Evolutionary conservation across 2,113 vertebrate genomes (phyloP), one percentile per base, ranked within the genome.

Genomic region (Nymphicus hollandicus): DNA sequence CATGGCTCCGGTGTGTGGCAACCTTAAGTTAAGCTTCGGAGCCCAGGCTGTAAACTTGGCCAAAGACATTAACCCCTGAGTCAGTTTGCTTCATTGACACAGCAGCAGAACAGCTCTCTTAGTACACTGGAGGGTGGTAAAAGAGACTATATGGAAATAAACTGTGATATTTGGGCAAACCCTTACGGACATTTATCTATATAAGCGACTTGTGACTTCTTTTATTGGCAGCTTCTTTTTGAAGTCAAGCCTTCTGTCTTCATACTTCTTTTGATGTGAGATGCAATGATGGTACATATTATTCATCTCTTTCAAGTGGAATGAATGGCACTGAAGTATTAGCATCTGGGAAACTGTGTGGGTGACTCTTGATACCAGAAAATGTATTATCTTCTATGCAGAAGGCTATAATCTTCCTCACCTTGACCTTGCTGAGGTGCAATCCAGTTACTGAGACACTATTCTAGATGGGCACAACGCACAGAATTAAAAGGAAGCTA

Each of bases 281-380:
- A 37, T 52, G 49, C 29, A 50, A 11, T 24, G n/a, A 37, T 8
- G 4, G 17, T 9, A 7, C 0, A 0, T 29, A 8, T 17, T 63
- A 25, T 43, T 41, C 39, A 8, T 31, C 35, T 89, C 64, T 31
- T 87, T 37, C 20, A 37, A 18, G 11, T 49, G 28, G 58, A 41
- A 28, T 49, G 22, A 41, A 15, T 13, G 22, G 13, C 24, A 23
- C 64, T 31, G 66, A 74, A 66, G 12, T 25, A 25, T 66, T 58
- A 69, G 15, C 2, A 1, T 29, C 44, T 80, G 63, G 49, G 55
- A 56, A 86, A 52, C 4, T 33, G 10, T 24, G 50, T 4, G 1
- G 46, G 22, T 58, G 50, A 46, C 11, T 25, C 33, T 44, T 56
- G 16, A 53, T 25, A 31, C 6, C 7, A 58, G 43, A 60, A 92